phyloP scores from a whole-genome alignment of 1,140 invertebrate genomes.

The Oryctes rhinoceros region DNA sequence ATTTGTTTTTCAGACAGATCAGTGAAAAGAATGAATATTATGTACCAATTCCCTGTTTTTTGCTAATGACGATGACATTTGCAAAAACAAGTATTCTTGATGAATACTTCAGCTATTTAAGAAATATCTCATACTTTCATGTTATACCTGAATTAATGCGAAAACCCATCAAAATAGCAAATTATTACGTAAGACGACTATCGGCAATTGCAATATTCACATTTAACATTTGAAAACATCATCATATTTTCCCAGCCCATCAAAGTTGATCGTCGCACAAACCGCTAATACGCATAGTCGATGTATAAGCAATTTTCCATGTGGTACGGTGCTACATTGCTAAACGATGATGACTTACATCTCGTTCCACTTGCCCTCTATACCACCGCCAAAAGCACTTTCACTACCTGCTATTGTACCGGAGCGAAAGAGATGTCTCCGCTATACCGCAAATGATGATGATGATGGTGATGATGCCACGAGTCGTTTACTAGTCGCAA shows the following conservation, averaged over 20 bases:
- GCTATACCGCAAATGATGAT: not conserved
- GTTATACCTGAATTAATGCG: not conserved
- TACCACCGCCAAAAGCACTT: slow-evolving; percentile 33
- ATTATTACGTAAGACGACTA: not conserved
- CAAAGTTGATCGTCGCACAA: not conserved
- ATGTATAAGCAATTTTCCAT: not conserved
- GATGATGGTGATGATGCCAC: slow-evolving; percentile 10
- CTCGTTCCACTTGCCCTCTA: not conserved
- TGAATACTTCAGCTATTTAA: too few species aligned
- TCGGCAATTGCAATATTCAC: not conserved
- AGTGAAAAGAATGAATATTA: too few species aligned
- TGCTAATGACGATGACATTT: too few species aligned
- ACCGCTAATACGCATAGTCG: not conserved
- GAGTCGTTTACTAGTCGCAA: slow-evolving; percentile 25
- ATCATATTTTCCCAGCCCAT: not conserved
- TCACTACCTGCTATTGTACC: slow-evolving; percentile 4
- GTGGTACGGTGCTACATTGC: not conserved
- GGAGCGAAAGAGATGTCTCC: not conserved
- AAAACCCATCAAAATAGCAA: not conserved
- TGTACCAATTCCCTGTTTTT: too few species aligned
- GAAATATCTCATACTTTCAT: too few species aligned
- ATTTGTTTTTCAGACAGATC: too few species aligned
- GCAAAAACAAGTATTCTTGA: too few species aligned
- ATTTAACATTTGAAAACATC: slow-evolving; percentile 26
- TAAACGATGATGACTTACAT: not conserved